phyloP scores from a whole-genome alignment of 2,113 vertebrate genomes.

The Gorsachius goisagi region DNA sequence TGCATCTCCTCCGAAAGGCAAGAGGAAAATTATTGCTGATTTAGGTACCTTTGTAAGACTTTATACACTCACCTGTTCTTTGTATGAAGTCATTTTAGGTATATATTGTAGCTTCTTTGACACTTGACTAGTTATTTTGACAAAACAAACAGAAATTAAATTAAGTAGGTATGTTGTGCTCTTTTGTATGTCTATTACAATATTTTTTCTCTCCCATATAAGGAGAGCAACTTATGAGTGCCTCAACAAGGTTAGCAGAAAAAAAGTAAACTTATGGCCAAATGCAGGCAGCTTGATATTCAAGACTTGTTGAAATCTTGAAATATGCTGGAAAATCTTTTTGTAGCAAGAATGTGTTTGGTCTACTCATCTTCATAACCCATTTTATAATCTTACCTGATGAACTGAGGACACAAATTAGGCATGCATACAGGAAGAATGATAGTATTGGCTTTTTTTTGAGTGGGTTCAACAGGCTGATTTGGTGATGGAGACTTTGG shows the following conservation, averaged over 20 bases:
- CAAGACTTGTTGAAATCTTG: constrained; percentile 17
- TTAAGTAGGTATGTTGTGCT: background rate
- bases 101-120: background rate
- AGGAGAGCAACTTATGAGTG: constrained; percentile 43
- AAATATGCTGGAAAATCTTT: constrained; percentile 24
- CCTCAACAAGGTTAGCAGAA: constrained; percentile 39
- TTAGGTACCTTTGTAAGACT: background rate
- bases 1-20: background rate
- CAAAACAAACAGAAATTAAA: background rate
- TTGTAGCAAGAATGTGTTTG: background rate
- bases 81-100: constrained; percentile 4
- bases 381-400: background rate
- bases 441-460: background rate
- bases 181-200: background rate
- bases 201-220: background rate
- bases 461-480: background rate
- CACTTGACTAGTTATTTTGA: background rate
- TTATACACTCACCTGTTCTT: background rate
- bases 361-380: constrained; percentile 9
- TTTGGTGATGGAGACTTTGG: background rate
- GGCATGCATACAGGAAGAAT: background rate
- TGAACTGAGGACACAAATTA: background rate
- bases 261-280: background rate
- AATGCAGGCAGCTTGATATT: constrained; percentile 40
- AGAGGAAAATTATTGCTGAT: background rate